phyloP scores from a whole-genome alignment of 2,888 invertebrate species.

The Odontothrips loti region DNA sequence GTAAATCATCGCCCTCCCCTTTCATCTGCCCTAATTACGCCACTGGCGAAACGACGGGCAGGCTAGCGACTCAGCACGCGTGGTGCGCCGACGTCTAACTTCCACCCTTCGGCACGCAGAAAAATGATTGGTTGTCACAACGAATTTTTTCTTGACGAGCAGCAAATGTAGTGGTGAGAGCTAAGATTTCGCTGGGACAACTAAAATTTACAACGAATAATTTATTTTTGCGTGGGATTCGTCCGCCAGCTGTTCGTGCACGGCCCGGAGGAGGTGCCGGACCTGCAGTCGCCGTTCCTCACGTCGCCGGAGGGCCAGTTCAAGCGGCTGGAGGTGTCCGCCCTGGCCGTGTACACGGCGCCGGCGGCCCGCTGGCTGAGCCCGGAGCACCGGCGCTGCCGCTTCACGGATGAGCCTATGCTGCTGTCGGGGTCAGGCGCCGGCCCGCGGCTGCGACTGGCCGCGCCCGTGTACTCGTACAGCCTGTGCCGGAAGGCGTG shows the following conservation, averaged over 20 bases:
- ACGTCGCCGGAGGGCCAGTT: constrained; percentile 47
- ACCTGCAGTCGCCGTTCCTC: constrained; percentile 53
- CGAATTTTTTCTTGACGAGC: too few relatives aligned
- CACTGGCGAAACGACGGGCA: neutral
- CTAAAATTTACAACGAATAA: too few relatives aligned
- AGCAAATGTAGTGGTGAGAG: too few relatives aligned
- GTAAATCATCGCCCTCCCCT: neutral
- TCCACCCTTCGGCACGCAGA: too few relatives aligned
- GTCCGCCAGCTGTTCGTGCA: constrained; percentile 62
- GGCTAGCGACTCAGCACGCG: too few relatives aligned
- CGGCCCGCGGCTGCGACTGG: neutral
- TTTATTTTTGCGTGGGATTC: too few relatives aligned
- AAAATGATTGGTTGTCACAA: too few relatives aligned
- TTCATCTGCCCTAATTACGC: neutral
- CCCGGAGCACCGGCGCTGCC: constrained; percentile 44
- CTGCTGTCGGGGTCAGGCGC: constrained; percentile 37
- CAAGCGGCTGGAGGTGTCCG: constrained; percentile 58
- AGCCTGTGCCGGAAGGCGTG: constrained; percentile 46
- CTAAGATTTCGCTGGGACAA: too few relatives aligned
- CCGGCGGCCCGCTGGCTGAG: constrained; percentile 47
- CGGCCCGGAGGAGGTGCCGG: constrained; percentile 63
- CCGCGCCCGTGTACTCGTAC: constrained; percentile 43
- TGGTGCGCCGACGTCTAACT: too few relatives aligned
- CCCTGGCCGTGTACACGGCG: constrained; percentile 57
- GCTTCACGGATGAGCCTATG: constrained; percentile 41